These are phyloP conservation scores for Branchinecta lynchi DNA, from an alignment of 1,140 invertebrate species.

Conservation along the genomic window DNA sequence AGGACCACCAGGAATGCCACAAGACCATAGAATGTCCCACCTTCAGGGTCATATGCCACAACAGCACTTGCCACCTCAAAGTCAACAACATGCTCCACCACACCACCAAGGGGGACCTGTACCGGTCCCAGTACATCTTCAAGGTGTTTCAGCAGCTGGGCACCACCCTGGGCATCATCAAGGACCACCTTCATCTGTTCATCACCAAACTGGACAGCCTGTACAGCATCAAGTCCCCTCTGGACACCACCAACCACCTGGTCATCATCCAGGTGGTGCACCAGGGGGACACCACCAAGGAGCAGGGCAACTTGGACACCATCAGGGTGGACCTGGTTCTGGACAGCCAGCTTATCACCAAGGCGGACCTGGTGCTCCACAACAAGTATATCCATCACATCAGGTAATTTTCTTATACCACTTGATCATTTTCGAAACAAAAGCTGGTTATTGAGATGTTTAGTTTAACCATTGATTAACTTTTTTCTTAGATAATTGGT, in stretches of 20 bases:
- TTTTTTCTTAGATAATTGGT: no score
- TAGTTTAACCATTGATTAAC: no score
- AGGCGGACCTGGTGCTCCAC: no score
- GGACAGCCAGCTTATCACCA: no score
- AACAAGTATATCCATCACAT: no score
- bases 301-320: conserved; percentile 33
- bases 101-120: conserved; percentile 20
- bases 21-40: conserved; percentile 12
- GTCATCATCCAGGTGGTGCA: conserved; percentile 28
- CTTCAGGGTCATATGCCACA: conserved; percentile 28
- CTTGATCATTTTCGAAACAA: no score
- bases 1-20: conserved; percentile 28
- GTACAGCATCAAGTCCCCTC: conserved; percentile 26
- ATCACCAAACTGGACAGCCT: conserved; percentile 28
- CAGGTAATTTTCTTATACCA: no score
- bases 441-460: no score
- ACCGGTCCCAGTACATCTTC: no score
- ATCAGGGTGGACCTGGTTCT: conserved; percentile 33
- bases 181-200: conserved; percentile 26
- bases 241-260: conserved; percentile 27
- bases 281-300: conserved; percentile 23
- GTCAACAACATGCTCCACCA: conserved; percentile 21
- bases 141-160: no score
- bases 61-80: conserved; percentile 35
- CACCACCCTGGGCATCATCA: conserved; percentile 30